A percentile compares a stretch with the other conserved stretches of the same genome.
These are phyloP conservation scores for Cryptocephalus moraei DNA, from an alignment of 2,888 invertebrate species.

Conservation along the genomic window DNA sequence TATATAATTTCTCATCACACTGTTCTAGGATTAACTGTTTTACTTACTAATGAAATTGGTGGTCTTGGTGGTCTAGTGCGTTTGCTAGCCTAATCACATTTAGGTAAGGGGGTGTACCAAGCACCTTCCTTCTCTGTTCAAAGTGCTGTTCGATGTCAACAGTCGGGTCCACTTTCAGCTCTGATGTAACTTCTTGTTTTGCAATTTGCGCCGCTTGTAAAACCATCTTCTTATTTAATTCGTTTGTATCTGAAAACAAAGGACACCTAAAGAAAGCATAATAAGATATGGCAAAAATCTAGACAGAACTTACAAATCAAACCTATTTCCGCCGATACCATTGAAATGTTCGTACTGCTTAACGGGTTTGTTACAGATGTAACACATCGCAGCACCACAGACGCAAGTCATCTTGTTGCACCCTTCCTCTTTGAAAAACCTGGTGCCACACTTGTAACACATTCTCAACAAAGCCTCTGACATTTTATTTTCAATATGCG, in stretches of 20 bases:
- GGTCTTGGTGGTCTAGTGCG: no score
- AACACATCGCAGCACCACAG: conserved; percentile 48
- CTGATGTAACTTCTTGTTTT: conserved; percentile 29
- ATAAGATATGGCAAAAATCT: no score
- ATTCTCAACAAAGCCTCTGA: conserved; percentile 41
- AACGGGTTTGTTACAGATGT: conserved; percentile 43
- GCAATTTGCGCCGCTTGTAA: conserved; percentile 33
- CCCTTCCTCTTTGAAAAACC: conserved; percentile 45
- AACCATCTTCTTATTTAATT: conserved; percentile 35
- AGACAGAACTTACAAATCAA: conserved; percentile 27
- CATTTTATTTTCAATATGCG: conserved; percentile 46
- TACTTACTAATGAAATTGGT: no score
- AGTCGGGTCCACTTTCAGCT: conserved; percentile 33
- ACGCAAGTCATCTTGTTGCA: conserved; percentile 49
- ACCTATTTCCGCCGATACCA: conserved; percentile 34
- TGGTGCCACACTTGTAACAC: conserved; percentile 39
- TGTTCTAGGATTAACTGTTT: no score
- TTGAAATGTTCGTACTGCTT: conserved; percentile 46
- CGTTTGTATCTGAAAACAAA: conserved; percentile 34
- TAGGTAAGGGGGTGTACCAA: no score
- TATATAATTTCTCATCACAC: no score
- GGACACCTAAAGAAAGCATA: no score
- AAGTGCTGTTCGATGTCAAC: conserved; percentile 15
- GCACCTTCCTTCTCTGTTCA: conserved; percentile 7
- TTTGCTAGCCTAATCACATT: no score